Evolutionary conservation across 2,113 vertebrate genomes (phyloP), one percentile per base, ranked within the genome.

Genomic region (Leucosticte australis): DNA sequence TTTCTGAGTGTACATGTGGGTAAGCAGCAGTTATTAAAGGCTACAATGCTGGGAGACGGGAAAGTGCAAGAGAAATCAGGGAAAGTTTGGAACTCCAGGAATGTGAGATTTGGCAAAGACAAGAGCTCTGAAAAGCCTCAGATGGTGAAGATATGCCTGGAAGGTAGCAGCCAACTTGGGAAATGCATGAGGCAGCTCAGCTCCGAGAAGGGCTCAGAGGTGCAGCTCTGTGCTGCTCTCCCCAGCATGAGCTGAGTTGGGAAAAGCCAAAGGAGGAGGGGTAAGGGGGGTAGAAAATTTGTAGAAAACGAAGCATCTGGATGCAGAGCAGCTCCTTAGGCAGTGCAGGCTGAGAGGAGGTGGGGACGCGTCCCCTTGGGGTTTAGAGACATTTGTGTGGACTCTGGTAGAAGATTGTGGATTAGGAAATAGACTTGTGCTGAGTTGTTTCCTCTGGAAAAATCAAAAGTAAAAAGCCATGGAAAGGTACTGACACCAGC

Each of bases 301-400:
- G 3, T 13, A 42, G 50, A 44, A 84, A 89, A 67, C 18, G 74
- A 74, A 82, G 47, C 19, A 22, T 27, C 28, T 50, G 42, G 7
- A 9, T 81, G 10, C 1, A 1, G 37, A 62, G 71, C 71, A 88
- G 35, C 27, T 88, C 39, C 39, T 56, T 2, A 2, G 47, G 30
- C 35, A 76, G 39, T 3, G 33, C 33, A 37, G 35, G 20, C n/a
- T 74, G 55, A 53, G 59, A 39, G 16, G 26, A 27, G 33, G 8
- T 0, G 0, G 19, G 0, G 1, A 22, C 0, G 2, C n/a, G 16
- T 74, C 56, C 47, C 0, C 0, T 1, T 74, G 68, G 15, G 30
- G 39, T 90, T 83, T 60, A 53, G 42, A 74, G 46, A 55, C 11
- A 2, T 77, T 53, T 39, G 31, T 35, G 12, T 63, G 17, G 75